Evolutionary conservation across 2,888 invertebrate species (phyloP).

Genomic region (Apocheima hispidaria): DNA sequence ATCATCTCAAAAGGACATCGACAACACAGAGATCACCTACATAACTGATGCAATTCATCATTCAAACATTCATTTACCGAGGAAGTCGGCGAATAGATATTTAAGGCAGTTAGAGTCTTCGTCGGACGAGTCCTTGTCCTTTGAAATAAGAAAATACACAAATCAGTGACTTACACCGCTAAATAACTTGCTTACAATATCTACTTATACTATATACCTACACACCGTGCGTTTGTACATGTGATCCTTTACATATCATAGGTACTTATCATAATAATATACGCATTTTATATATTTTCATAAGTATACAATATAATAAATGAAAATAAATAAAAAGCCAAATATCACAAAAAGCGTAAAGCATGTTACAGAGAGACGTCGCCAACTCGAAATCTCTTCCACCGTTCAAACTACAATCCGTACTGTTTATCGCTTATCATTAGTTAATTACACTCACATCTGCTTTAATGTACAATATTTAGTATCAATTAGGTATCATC

Average conservation of each 20-base stretch:
- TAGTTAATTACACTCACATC: slow-evolving; percentile 37
- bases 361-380: slow-evolving; percentile 58
- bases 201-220: slow-evolving; percentile 36
- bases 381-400: slow-evolving; percentile 46
- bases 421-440: slow-evolving; percentile 34
- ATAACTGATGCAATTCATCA: slow-evolving; percentile 58
- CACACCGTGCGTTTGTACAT: slow-evolving; percentile 56
- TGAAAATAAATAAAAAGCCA: slow-evolving; percentile 78
- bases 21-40: slow-evolving; percentile 80
- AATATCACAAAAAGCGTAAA: slow-evolving; percentile 82
- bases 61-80: slow-evolving; percentile 82
- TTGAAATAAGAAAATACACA: slow-evolving; percentile 74
- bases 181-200: slow-evolving; percentile 16
- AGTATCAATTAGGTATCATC: slow-evolving; percentile 50
- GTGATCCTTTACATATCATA: slow-evolving; percentile 45
- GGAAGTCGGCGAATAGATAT: slow-evolving; percentile 89
- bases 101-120: slow-evolving; percentile 89
- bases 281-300: slow-evolving; percentile 47
- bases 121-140: slow-evolving; percentile 81
- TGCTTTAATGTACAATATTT: slow-evolving; percentile 50
- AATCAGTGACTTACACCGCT: slow-evolving; percentile 57
- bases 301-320: slow-evolving; percentile 55
- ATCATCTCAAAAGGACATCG: slow-evolving; percentile 70
- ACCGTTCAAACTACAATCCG: slow-evolving; percentile 35
- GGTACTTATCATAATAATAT: slow-evolving; percentile 35